These are phyloP conservation scores for Hydrotaea diabolus DNA, from an alignment of 2,888 invertebrate genomes.

Conservation along the genomic window DNA sequence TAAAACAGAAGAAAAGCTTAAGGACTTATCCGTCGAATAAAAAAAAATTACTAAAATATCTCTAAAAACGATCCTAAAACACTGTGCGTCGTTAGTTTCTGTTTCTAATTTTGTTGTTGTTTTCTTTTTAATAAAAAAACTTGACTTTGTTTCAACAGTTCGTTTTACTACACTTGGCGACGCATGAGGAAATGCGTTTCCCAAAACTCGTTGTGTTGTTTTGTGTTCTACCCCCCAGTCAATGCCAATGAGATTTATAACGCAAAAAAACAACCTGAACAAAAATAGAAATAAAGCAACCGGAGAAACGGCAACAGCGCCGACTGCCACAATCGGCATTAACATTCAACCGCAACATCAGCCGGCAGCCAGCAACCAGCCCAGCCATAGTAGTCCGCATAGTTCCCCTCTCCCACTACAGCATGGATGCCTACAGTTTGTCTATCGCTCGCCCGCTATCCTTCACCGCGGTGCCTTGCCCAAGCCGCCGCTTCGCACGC, in stretches of 20 bases:
- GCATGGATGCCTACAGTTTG: not conserved
- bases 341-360: slow-evolving; percentile 18
- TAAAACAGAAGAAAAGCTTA: too few relatives aligned
- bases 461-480: slow-evolving; percentile 5
- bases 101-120: slow-evolving; percentile 30
- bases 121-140: not conserved
- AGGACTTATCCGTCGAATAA: too few relatives aligned
- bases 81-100: too few relatives aligned
- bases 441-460: not conserved
- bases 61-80: too few relatives aligned
- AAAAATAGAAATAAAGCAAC: slow-evolving; percentile 48
- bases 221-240: slow-evolving; percentile 25
- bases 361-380: too few relatives aligned
- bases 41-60: too few relatives aligned
- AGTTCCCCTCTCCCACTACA: not conserved
- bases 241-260: slow-evolving; percentile 68
- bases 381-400: not conserved
- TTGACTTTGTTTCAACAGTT: slow-evolving; percentile 20
- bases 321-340: slow-evolving; percentile 17
- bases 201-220: slow-evolving; percentile 54
- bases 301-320: slow-evolving; percentile 34
- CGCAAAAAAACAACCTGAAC: slow-evolving; percentile 9
- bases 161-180: slow-evolving; percentile 27
- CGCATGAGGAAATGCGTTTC: slow-evolving; percentile 69
- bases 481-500: slow-evolving; percentile 55